Conservation (phyloP, 2,888 invertebrate species). For the Perithous albicinctus region DNA sequence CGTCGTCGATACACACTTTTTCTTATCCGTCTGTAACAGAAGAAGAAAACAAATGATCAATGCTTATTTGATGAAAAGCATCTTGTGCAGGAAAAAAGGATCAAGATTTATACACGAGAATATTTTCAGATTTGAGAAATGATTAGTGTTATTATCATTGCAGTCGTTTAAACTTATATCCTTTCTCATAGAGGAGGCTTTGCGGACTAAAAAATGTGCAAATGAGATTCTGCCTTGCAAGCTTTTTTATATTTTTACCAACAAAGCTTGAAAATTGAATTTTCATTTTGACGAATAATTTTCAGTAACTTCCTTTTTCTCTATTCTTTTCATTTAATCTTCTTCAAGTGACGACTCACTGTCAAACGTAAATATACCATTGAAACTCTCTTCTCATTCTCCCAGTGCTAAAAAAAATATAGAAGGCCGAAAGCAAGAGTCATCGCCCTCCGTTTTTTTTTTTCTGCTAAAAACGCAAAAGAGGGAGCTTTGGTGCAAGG, state of each 20-base stretch:
- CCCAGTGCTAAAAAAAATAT: not conserved
- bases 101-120: too few species aligned
- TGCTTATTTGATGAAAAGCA: not conserved
- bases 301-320: too few species aligned
- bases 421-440: not conserved
- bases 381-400: not conserved
- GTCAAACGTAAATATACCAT: constrained; percentile 10
- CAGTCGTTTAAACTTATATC: too few species aligned
- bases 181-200: too few species aligned
- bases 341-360: not conserved
- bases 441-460: constrained; percentile 3
- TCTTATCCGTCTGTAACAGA: not conserved
- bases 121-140: not conserved
- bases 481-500: not conserved
- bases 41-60: not conserved
- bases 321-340: not conserved
- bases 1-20: not conserved
- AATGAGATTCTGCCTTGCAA: too few species aligned
- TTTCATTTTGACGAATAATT: too few species aligned
- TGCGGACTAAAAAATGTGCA: too few species aligned
- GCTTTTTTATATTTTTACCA: not conserved
- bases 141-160: too few species aligned
- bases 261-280: not conserved
- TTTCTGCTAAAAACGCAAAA: constrained; percentile 7
- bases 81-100: not conserved